These are phyloP conservation scores for Alloscopus bannaensis DNA, from an alignment of 2,888 invertebrate species.

Conservation along the genomic window DNA sequence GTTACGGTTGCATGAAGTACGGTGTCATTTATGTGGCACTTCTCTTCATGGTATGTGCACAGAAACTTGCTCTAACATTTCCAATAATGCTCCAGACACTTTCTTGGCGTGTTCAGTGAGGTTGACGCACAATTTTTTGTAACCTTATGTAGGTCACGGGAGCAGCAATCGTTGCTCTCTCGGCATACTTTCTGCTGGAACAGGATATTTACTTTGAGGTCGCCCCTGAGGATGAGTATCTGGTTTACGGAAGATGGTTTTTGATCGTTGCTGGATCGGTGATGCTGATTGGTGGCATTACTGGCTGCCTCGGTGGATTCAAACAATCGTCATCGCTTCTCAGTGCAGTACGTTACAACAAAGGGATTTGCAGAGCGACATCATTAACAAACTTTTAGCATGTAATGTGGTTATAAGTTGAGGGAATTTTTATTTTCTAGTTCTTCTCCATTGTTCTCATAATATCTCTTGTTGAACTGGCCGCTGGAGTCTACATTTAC, in stretches of 20 bases:
- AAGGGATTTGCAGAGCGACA: too few relatives aligned
- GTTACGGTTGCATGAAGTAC: constrained; percentile 72
- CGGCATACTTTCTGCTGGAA: constrained; percentile 69
- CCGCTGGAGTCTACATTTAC: constrained; percentile 71
- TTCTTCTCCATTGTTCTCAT: constrained; percentile 71
- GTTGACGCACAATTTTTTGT: background rate
- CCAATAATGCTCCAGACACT: too few relatives aligned
- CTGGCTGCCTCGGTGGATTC: constrained; percentile 71
- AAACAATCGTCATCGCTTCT: constrained; percentile 70
- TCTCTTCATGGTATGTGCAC: constrained; percentile 68
- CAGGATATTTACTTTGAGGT: constrained; percentile 68
- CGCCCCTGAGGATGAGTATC: constrained; percentile 67
- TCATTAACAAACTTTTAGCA: background rate
- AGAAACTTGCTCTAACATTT: too few relatives aligned
- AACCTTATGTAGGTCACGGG: constrained; percentile 68
- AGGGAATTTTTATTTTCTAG: too few relatives aligned
- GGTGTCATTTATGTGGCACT: constrained; percentile 71
- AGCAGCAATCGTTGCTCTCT: constrained; percentile 68
- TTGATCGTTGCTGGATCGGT: constrained; percentile 70
- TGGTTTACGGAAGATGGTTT: constrained; percentile 71
- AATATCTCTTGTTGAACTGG: constrained; percentile 70
- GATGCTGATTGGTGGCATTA: constrained; percentile 70
- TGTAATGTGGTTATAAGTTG: background rate
- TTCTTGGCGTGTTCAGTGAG: too few relatives aligned
- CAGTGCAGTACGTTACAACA: constrained; percentile 66